phyloP scores from a whole-genome alignment of 2,113 vertebrate species.

The Globicephala melas region DNA sequence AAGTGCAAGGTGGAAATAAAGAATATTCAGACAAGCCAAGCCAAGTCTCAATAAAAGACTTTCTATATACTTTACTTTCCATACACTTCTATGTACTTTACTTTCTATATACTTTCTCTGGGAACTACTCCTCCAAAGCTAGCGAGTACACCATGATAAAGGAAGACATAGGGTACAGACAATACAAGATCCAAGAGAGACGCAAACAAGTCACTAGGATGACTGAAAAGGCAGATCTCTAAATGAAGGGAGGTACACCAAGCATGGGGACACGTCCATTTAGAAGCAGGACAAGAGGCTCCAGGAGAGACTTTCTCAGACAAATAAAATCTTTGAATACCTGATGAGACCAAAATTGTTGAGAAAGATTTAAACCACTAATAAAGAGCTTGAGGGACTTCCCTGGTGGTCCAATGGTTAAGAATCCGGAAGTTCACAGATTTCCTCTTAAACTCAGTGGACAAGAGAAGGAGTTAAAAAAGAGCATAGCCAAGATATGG shows the following conservation, averaged over 20 bases:
- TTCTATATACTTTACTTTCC: neutral
- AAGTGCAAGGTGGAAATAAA: neutral
- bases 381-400: neutral
- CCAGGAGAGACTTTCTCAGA: neutral
- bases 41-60: neutral
- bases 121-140: neutral
- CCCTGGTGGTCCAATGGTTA: too few relatives aligned
- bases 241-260: rapidly evolving
- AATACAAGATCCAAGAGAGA: neutral
- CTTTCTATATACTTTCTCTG: neutral
- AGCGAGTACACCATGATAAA: neutral
- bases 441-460: neutral
- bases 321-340: neutral
- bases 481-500: neutral
- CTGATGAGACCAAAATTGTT: neutral
- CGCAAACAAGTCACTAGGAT: neutral
- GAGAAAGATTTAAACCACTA: neutral
- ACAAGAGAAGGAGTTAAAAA: neutral
- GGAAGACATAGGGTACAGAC: rapidly evolving
- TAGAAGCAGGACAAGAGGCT: neutral
- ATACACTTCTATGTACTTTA: neutral
- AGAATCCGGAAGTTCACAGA: neutral
- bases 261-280: neutral
- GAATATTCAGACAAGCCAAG: neutral
- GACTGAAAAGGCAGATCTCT: neutral